Base-by-base conservation (phyloP, 2,113 vertebrate species). In the Neodontobutis hainanensis region DNA sequence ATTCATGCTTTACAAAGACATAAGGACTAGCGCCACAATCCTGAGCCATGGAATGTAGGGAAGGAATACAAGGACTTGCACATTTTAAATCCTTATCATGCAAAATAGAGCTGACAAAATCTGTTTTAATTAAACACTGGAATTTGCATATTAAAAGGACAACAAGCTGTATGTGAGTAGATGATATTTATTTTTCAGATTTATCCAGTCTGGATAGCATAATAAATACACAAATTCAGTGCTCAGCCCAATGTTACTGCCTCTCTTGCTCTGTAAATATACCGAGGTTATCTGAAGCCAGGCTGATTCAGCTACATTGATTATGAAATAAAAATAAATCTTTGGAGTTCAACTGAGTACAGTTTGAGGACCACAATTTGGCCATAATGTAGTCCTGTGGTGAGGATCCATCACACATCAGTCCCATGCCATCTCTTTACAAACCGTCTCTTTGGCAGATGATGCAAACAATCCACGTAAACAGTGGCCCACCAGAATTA, bases 381-480 rank as follows among this genome's bases (percentile, higher is more conserved):
- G 77, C 81, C 76, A 47, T 66, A 68, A 44, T 65, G 69, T 46
- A 48, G 72, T 49, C 61, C 44, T 61, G 55, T 49, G 63, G 34
- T 53, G 56, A 58, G 76, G 59, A 48, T 60, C 35, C 35, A 48
- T 65, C 48, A 68, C 63, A 73, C 46, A n/a, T 56, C 52, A 61
- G 34, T 70, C 71, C 50, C 43, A 66, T 16, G 44, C 35, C 34
- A n/a, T 46, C 36, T 60, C 38, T 61, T 68, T 68, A 58, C 43
- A 48, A 70, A 68, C 74, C 61, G 82, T 67, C 68, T 89, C 87
- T 92, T 92, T 91, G 89, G 90, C 90, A 90, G 84, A 85, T 79
- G 62, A 78, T 80, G 68, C 83, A 78, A 71, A 68, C 73, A 75
- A 70, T 86, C 72, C 65, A 59, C 32, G 71, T 64, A 70, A 64